Conservation (phyloP, 2,888 invertebrate species). For the Chelonus formosanus region DNA sequence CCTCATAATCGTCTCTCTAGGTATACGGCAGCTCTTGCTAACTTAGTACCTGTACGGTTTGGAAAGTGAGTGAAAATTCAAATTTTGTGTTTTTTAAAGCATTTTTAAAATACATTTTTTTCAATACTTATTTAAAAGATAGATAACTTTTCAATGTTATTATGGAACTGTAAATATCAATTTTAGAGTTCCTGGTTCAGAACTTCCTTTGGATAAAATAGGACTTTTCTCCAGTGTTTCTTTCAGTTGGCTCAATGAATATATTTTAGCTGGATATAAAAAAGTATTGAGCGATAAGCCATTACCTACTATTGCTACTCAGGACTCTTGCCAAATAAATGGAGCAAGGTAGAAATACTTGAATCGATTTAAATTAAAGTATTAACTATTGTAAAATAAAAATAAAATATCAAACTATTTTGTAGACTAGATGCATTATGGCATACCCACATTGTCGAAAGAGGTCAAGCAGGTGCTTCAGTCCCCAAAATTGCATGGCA, state of each 20-base stretch:
- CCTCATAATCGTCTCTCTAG: slow-evolving; percentile 54
- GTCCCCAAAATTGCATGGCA: slow-evolving; percentile 64
- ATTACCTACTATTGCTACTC: slow-evolving; percentile 60
- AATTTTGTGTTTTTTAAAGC: neutral
- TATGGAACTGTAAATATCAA: neutral
- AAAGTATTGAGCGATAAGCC: slow-evolving; percentile 63
- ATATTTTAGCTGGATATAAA: slow-evolving; percentile 65
- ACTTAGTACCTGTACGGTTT: slow-evolving; percentile 53
- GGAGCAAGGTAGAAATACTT: slow-evolving; percentile 62
- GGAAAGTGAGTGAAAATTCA: slow-evolving; percentile 42
- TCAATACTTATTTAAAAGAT: neutral
- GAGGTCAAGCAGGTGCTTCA: slow-evolving; percentile 64
- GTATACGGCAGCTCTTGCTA: slow-evolving; percentile 53
- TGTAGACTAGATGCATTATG: slow-evolving; percentile 66
- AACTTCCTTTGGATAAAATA: slow-evolving; percentile 61
- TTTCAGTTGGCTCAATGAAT: slow-evolving; percentile 67
- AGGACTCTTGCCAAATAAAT: slow-evolving; percentile 65
- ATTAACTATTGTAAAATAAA: neutral
- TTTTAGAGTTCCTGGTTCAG: slow-evolving; percentile 45
- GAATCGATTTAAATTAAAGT: neutral
- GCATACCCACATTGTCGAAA: slow-evolving; percentile 64
- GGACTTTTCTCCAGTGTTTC: slow-evolving; percentile 67
- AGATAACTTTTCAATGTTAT: neutral
- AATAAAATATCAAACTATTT: slow-evolving; percentile 29
- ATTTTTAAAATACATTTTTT: neutral